Evolutionary conservation across 2,797 vertebrate genomes (phyloP), one percentile per base, ranked within the genome.

Genomic region (Dicrostonyx torquatus): DNA sequence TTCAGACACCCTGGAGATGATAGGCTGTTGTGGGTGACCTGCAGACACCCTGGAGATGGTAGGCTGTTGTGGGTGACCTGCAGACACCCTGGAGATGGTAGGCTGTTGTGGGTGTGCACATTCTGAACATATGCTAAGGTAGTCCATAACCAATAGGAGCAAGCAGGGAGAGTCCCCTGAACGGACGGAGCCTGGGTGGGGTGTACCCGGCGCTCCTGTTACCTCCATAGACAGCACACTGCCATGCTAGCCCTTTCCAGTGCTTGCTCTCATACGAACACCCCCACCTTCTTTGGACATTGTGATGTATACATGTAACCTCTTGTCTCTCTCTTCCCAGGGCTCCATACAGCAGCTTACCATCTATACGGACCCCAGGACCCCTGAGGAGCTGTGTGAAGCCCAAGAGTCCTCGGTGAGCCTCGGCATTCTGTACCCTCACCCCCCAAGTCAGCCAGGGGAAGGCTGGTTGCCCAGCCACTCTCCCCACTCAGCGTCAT

Each of bases 391-490:
- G 95, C 98, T 99, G 93, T 99, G 99, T 89, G 99, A 99, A 97
- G 99, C 99, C 64, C 99, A 99, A 75, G 99, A 99, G 79, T 98
- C 99, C 29, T 99, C 99, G 86, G 99, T 99, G 97, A 99, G 99
- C 98, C 68, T 87, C 50, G 0, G 40, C 31, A 60, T 34, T 26
- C 29, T 6, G 40, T 14, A 37, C 45, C 70, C 22, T 40, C 22
- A 6, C 22, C 31, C 50, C 7, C 34, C 58, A 0, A 0, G 20
- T 29, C 1, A 34, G 87, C 85, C 43, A 22, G 34, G 77, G 43
- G 3, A 53, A 43, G 68, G 60, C 89, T 8, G 22, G 75, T 31
- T 2, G 50, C 75, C 93, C 82, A n/a, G 70, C 83, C 43, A 5
- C 53, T 77, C 92, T 76, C 89, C 88, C n/a, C 40, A 48, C 34